These are phyloP conservation scores for Agapetus fuscipes DNA, from an alignment of 2,888 invertebrate species.

Conservation along the genomic window DNA sequence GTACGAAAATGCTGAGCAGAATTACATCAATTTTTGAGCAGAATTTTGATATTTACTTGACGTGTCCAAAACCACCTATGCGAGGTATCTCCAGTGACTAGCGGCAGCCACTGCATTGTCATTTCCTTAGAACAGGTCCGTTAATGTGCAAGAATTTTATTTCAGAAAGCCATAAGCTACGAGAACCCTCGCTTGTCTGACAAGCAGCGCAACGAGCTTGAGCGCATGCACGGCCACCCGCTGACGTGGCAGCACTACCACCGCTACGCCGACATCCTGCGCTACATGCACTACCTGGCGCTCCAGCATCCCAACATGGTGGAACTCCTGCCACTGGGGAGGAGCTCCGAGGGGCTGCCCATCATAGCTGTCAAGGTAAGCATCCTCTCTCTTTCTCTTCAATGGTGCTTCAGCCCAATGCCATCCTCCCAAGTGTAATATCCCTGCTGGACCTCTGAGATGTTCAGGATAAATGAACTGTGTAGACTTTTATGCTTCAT, in stretches of 20 bases:
- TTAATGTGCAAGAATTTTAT: too few relatives aligned
- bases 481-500: background rate
- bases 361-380: slow-evolving; percentile 56
- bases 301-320: slow-evolving; percentile 54
- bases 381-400: too few relatives aligned
- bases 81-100: too few relatives aligned
- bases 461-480: background rate
- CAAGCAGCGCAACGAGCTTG: slow-evolving; percentile 48
- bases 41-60: too few relatives aligned
- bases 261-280: slow-evolving; percentile 57
- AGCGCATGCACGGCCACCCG: slow-evolving; percentile 48
- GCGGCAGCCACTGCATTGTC: too few relatives aligned
- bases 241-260: slow-evolving; percentile 67
- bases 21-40: too few relatives aligned
- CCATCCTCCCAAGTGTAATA: too few relatives aligned
- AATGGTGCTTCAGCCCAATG: too few relatives aligned
- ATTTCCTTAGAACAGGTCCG: too few relatives aligned
- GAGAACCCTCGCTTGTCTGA: slow-evolving; percentile 58
- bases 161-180: slow-evolving; percentile 54
- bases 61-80: too few relatives aligned
- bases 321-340: slow-evolving; percentile 60
- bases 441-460: too few relatives aligned
- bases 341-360: slow-evolving; percentile 61
- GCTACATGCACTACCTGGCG: slow-evolving; percentile 59
- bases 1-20: too few relatives aligned